phyloP scores from a whole-genome alignment of 2,888 invertebrate species.

The Crocallis elinguaria region DNA sequence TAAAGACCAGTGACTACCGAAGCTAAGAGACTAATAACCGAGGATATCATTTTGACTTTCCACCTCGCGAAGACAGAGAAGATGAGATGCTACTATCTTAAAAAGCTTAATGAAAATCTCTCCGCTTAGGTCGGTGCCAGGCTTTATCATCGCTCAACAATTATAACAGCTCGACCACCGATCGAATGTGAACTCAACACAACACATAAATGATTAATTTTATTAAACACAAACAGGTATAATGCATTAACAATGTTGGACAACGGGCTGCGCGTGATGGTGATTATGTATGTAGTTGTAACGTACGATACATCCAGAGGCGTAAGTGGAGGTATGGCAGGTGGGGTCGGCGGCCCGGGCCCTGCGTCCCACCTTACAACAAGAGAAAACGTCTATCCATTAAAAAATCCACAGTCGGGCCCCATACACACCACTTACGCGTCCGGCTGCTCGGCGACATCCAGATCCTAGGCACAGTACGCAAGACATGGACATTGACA shows the following conservation, averaged over 20 bases:
- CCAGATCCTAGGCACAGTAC: constrained; percentile 25
- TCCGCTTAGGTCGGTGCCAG: neutral
- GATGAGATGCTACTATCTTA: neutral
- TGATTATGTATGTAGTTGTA: constrained; percentile 53
- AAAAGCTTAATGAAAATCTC: neutral
- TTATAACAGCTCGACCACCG: constrained; percentile 7
- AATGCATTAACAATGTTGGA: constrained; percentile 56
- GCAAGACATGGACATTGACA: constrained; percentile 11
- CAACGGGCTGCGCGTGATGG: constrained; percentile 52
- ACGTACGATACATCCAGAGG: constrained; percentile 86
- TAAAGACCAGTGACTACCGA: neutral
- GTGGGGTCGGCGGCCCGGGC: constrained; percentile 83
- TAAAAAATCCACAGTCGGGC: constrained; percentile 70
- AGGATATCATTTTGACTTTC: neutral
- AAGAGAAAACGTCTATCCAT: constrained; percentile 80
- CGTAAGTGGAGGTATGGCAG: constrained; percentile 85
- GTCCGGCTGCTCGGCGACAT: constrained; percentile 69
- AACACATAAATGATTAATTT: constrained; percentile 30
- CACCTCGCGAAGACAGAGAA: no score
- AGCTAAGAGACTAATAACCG: neutral
- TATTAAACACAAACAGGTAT: constrained; percentile 17
- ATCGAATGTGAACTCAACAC: constrained; percentile 28
- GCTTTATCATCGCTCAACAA: neutral
- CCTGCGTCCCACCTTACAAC: constrained; percentile 84
- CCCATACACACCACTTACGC: constrained; percentile 83